Conservation (phyloP, 2,797 vertebrate species). For the Chaenodraco wilsoni region DNA sequence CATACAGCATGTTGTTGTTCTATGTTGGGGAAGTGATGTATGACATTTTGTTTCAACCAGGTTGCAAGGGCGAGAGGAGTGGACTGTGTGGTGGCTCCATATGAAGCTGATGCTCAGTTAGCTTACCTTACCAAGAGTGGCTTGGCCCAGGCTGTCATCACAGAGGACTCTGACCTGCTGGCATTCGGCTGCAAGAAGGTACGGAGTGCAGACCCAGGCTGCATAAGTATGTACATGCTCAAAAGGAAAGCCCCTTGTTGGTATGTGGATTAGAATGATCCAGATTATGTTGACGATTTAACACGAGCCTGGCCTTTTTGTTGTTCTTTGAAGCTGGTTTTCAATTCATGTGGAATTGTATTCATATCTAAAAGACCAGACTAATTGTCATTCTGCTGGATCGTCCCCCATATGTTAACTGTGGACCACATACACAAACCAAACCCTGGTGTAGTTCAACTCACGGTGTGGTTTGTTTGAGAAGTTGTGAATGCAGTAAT, state of each 20-base stretch:
- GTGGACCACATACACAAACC: background rate
- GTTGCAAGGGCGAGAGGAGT: conserved; percentile 88
- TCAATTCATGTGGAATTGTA: background rate
- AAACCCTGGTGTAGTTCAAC: too few relatives aligned
- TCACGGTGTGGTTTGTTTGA: too few relatives aligned
- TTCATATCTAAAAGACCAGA: background rate
- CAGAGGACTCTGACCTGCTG: conserved; percentile 96
- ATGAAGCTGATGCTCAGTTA: conserved; percentile 96
- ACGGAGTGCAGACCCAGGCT: conserved; percentile 14
- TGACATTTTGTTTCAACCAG: conserved; percentile 69
- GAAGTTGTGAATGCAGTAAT: too few relatives aligned
- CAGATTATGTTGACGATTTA: background rate
- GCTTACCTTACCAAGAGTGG: conserved; percentile 91
- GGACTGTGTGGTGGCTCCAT: conserved; percentile 95
- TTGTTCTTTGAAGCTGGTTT: background rate
- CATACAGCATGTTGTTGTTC: background rate
- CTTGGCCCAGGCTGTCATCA: conserved; percentile 93
- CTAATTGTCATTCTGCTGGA: background rate
- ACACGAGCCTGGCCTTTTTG: background rate
- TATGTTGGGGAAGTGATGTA: background rate
- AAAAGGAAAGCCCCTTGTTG: background rate
- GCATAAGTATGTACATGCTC: background rate
- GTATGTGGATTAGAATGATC: background rate
- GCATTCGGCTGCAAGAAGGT: conserved; percentile 99
- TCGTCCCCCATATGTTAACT: background rate